A percentile compares a stretch with the other conserved stretches of the same genome.
Evolutionary conservation across 2,113 vertebrate genomes (phyloP).

Genomic region (Oenanthe oenanthe): DNA sequence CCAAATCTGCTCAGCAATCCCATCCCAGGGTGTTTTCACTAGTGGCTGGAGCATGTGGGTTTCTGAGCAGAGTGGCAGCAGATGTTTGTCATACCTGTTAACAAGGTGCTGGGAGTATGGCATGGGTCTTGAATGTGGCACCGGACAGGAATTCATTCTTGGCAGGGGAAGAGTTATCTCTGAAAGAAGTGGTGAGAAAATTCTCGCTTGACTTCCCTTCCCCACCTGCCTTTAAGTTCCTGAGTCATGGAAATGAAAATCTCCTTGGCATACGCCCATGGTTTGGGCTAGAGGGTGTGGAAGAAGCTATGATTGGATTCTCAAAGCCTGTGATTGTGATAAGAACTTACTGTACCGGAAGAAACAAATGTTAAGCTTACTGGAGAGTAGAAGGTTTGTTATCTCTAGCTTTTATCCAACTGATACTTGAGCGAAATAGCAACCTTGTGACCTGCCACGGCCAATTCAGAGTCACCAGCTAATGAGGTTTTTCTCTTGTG

Average conservation of each 20-base stretch:
- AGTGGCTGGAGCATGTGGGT: background rate
- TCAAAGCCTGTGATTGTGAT: conserved; percentile 65
- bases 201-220: conserved; percentile 61
- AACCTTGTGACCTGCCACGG: conserved; percentile 19
- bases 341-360: conserved; percentile 65
- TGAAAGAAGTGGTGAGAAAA: conserved; percentile 41
- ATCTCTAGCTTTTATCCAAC: conserved; percentile 64
- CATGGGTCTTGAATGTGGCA: background rate
- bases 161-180: conserved; percentile 46
- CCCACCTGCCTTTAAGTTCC: conserved; percentile 59
- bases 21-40: background rate
- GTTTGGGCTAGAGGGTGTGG: conserved; percentile 62
- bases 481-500: conserved; percentile 53
- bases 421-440: conserved; percentile 58
- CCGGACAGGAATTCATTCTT: background rate
- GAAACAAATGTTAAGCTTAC: conserved; percentile 70
- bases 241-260: conserved; percentile 71
- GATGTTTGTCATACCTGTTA: conserved; percentile 21
- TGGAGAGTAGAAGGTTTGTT: conserved; percentile 68
- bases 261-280: conserved; percentile 63
- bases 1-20: background rate
- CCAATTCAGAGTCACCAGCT: conserved; percentile 52
- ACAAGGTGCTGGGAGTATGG: background rate
- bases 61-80: background rate
- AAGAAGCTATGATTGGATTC: conserved; percentile 63